Conservation (phyloP, 2,797 vertebrate genomes). For the Acipenser oxyrinchus region DNA sequence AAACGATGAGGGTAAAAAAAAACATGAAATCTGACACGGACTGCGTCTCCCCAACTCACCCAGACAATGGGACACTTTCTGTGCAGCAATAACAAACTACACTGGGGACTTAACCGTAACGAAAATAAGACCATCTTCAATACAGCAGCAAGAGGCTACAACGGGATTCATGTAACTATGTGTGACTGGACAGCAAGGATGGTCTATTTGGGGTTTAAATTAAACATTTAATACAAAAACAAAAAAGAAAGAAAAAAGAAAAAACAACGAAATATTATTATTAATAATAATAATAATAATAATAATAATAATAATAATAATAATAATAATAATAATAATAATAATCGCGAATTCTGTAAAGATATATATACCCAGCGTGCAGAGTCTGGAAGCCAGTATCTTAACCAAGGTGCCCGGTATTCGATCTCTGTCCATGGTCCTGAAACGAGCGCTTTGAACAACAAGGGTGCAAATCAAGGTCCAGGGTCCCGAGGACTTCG, state of each 20-base stretch:
- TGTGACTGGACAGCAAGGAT: constrained; percentile 40
- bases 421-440: constrained; percentile 44
- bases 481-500: constrained; percentile 20
- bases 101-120: constrained; percentile 52
- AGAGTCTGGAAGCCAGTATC: constrained; percentile 19
- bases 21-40: constrained; percentile 31
- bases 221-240: constrained; percentile 25
- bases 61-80: constrained; percentile 83
- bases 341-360: no score
- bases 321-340: no score
- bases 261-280: no score
- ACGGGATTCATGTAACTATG: constrained; percentile 42
- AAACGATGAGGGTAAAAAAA: constrained; percentile 23
- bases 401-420: constrained; percentile 31
- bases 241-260: constrained; percentile 21
- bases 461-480: constrained; percentile 33
- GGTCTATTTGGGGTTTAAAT: constrained; percentile 38
- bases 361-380: no score
- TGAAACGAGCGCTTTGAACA: constrained; percentile 35
- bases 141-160: constrained; percentile 34
- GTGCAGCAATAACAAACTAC: constrained; percentile 68
- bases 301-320: no score
- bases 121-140: constrained; percentile 44
- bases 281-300: no score
- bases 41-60: constrained; percentile 51